phyloP scores from a whole-genome alignment of 2,113 vertebrate species.

The Desmodus rotundus region DNA sequence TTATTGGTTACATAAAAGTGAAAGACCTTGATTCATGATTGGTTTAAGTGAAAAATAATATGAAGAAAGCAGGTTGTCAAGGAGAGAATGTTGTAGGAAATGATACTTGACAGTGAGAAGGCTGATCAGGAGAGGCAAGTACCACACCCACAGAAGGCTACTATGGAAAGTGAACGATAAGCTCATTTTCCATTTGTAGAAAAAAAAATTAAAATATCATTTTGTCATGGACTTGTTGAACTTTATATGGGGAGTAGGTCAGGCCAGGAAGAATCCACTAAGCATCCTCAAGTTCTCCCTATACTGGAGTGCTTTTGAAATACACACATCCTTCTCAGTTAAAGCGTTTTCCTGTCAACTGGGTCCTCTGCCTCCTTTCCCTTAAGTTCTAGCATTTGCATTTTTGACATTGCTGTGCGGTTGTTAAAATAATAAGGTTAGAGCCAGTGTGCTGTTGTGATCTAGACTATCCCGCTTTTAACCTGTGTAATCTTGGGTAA shows the following conservation, averaged over 20 bases:
- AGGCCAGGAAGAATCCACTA: background rate
- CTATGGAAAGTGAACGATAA: background rate
- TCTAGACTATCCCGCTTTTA: background rate
- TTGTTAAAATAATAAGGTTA: background rate
- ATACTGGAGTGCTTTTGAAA: background rate
- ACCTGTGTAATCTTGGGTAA: background rate
- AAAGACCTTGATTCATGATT: background rate
- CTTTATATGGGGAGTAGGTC: background rate
- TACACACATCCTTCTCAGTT: fast-evolving
- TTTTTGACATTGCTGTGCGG: background rate
- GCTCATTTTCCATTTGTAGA: background rate
- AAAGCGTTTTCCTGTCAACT: background rate
- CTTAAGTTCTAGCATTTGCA: too few species aligned
- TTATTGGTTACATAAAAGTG: background rate
- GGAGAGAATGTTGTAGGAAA: background rate
- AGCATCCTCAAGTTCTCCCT: background rate
- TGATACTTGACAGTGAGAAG: background rate
- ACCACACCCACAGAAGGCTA: fast-evolving
- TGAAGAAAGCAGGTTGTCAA: background rate
- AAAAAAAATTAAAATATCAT: background rate
- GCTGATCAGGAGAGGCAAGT: background rate
- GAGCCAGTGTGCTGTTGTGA: background rate
- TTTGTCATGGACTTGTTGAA: too few species aligned
- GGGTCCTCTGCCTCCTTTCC: background rate
- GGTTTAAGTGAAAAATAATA: slow-evolving; percentile 16